These are phyloP conservation scores for Parauchenoglanis punctatus DNA, from an alignment of 2,797 vertebrate species.

Conservation along the genomic window DNA sequence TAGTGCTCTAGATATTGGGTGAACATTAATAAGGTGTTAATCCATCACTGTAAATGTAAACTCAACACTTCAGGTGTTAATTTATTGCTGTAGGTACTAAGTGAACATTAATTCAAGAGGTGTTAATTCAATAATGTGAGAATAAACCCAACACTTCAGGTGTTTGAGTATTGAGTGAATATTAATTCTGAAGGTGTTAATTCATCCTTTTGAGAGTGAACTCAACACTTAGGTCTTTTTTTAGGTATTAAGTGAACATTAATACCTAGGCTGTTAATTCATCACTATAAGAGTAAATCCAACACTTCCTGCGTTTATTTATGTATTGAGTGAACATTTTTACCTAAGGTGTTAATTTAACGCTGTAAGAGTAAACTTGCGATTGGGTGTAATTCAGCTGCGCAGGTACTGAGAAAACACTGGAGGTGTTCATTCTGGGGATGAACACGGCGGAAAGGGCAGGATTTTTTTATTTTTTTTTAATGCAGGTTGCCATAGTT, in stretches of 20 bases:
- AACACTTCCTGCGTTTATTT: not conserved
- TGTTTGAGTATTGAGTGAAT: not conserved
- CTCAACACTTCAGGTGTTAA: not conserved
- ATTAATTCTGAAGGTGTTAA: not conserved
- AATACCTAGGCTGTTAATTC: not conserved
- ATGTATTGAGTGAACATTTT: not conserved
- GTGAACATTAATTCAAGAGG: not conserved
- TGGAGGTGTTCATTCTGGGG: too few species aligned
- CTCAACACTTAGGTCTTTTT: not conserved
- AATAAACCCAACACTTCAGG: not conserved
- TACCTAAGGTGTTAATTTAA: not conserved
- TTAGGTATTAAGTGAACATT: not conserved
- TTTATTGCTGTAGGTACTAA: not conserved
- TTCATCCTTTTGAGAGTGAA: not conserved
- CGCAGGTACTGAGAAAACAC: too few species aligned
- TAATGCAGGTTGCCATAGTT: slow-evolving; percentile 16
- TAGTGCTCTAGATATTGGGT: not conserved
- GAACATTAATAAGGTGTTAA: too few species aligned
- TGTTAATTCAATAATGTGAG: not conserved
- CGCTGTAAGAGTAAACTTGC: not conserved
- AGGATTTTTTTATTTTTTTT: not conserved
- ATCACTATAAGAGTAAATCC: not conserved
- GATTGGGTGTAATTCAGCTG: not conserved
- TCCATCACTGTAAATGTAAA: not conserved
- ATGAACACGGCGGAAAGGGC: not conserved